These are phyloP conservation scores for Clinocottus analis DNA, from an alignment of 2,113 vertebrate genomes.

Conservation along the genomic window DNA sequence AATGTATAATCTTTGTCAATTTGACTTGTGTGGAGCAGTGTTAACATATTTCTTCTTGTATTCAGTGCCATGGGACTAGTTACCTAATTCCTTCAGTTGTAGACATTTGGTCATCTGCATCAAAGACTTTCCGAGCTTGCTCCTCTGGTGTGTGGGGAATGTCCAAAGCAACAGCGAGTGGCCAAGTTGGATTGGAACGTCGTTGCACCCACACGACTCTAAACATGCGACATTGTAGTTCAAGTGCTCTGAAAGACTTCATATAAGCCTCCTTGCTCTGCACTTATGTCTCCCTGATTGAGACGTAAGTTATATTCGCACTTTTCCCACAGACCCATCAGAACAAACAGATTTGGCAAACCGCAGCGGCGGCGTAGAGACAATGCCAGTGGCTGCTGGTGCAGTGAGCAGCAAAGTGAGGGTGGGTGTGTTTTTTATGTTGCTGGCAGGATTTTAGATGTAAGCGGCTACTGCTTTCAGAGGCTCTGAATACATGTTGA, in stretches of 20 bases:
- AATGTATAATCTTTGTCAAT: constrained; percentile 15
- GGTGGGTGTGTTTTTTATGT: constrained; percentile 72
- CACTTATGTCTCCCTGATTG: constrained; percentile 14
- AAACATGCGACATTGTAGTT: constrained; percentile 34
- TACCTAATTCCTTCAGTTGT: constrained; percentile 9
- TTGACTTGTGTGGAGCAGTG: constrained; percentile 21
- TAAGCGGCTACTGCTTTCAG: constrained; percentile 63
- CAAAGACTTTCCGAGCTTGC: constrained; percentile 5
- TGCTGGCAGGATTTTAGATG: constrained; percentile 69
- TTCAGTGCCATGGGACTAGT: constrained; percentile 21
- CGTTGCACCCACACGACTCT: constrained; percentile 14
- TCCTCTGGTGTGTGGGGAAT: constrained; percentile 10
- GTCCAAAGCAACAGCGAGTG: constrained; percentile 10
- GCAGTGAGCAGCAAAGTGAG: constrained; percentile 54
- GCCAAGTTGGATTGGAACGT: neutral
- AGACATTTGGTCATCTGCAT: constrained; percentile 17
- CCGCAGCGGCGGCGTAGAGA: constrained; percentile 53
- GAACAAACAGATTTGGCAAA: constrained; percentile 63
- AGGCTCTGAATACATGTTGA: constrained; percentile 57
- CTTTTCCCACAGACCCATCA: constrained; percentile 54
- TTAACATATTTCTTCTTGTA: constrained; percentile 26
- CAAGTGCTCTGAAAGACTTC: constrained; percentile 22
- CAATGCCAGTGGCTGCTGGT: constrained; percentile 57
- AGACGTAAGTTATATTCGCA: constrained; percentile 41
- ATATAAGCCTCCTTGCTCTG: constrained; percentile 21